Conservation (phyloP, 2,797 vertebrate species). For the Rousettus madagascariensis region DNA sequence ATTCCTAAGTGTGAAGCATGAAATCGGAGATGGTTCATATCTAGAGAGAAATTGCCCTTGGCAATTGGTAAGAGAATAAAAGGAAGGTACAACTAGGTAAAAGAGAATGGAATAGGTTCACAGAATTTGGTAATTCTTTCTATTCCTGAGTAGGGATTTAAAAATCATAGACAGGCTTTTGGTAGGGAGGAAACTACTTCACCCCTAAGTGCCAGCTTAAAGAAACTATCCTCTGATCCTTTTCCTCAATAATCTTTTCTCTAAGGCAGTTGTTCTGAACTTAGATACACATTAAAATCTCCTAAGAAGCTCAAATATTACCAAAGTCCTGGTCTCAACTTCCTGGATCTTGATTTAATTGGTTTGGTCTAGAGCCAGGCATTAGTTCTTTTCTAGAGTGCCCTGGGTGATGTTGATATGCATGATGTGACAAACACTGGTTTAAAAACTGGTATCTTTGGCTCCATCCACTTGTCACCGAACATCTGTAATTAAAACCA, state of each 20-base stretch:
- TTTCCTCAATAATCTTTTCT: not conserved
- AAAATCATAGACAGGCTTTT: not conserved
- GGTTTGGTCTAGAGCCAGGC: not conserved
- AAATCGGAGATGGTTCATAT: not conserved
- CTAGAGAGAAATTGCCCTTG: not conserved
- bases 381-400: not conserved
- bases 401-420: not conserved
- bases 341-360: not conserved
- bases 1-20: rapidly evolving
- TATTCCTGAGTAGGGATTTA: not conserved
- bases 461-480: not conserved
- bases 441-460: not conserved
- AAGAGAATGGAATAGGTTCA: not conserved
- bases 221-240: not conserved
- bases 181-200: not conserved
- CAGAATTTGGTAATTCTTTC: not conserved
- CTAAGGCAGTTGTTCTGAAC: not conserved
- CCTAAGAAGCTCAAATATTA: not conserved
- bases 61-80: not conserved
- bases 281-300: not conserved
- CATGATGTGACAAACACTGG: not conserved
- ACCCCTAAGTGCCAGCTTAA: not conserved
- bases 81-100: not conserved
- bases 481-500: not conserved
- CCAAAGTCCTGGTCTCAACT: rapidly evolving